These are phyloP conservation scores for Nephotettix cincticeps DNA, from an alignment of 1,140 invertebrate species.

Conservation along the genomic window DNA sequence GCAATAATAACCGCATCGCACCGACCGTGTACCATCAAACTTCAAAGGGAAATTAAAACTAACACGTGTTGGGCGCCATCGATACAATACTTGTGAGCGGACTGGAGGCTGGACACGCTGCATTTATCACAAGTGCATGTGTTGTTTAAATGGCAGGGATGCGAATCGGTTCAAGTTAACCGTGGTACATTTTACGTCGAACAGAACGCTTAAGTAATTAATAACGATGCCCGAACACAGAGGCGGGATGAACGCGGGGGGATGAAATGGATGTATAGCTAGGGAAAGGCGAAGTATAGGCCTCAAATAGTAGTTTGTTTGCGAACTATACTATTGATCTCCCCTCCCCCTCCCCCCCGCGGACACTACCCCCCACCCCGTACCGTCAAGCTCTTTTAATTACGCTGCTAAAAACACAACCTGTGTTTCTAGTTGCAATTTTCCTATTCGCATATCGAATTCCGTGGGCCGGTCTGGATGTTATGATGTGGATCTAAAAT, in stretches of 20 bases:
- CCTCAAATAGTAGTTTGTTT: constrained; percentile 22
- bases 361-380: no score
- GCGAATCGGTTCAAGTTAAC: no score
- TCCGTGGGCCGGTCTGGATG: constrained; percentile 1
- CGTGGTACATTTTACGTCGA: no score
- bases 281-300: constrained; percentile 11
- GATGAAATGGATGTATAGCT: constrained; percentile 11
- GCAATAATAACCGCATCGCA: no score
- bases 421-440: constrained; percentile 16
- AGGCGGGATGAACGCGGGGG: neutral
- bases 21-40: no score
- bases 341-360: neutral
- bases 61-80: no score
- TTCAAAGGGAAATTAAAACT: no score
- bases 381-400: constrained; percentile 1
- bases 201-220: neutral
- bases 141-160: no score
- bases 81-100: no score
- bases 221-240: neutral
- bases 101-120: no score
- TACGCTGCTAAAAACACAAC: constrained; percentile 19
- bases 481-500: constrained; percentile 11
- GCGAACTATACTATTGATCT: constrained; percentile 18
- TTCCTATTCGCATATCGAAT: constrained; percentile 10
- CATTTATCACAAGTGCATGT: no score